Conservation (phyloP, 2,797 vertebrate species). For the Enteromius fasciolatus region DNA sequence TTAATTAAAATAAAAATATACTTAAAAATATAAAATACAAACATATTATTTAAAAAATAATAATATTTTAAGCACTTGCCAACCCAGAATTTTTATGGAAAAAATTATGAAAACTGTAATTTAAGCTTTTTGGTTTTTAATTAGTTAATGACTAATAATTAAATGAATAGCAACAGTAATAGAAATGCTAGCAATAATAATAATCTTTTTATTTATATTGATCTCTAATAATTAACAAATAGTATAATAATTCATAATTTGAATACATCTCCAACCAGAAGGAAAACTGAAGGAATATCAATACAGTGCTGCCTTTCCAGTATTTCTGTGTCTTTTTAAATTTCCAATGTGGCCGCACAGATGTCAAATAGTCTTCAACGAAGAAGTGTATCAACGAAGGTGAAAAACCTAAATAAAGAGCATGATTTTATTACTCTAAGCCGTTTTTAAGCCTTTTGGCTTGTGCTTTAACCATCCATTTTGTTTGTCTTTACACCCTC, state of each 20-base stretch:
- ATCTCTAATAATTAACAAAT: not conserved
- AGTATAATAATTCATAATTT: not conserved
- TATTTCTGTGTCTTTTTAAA: slow-evolving; percentile 3
- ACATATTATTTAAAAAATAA: not conserved
- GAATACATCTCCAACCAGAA: not conserved
- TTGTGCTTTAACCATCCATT: slow-evolving; percentile 20
- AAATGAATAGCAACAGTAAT: not conserved
- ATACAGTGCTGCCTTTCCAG: not conserved
- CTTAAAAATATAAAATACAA: too few relatives aligned
- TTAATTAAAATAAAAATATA: not conserved
- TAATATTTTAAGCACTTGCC: not conserved
- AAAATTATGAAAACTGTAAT: not conserved
- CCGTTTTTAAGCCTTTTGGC: slow-evolving; percentile 5
- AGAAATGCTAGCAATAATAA: not conserved
- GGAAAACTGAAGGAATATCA: not conserved
- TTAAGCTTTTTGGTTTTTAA: not conserved
- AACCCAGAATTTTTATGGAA: not conserved
- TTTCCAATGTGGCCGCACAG: not conserved
- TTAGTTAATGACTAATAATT: not conserved
- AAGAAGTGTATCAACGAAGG: not conserved
- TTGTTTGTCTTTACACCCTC: slow-evolving; percentile 24
- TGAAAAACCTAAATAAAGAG: not conserved
- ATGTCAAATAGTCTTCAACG: not conserved
- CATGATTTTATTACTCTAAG: slow-evolving; percentile 15
- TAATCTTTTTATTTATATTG: not conserved